Conservation (phyloP, 2,888 invertebrate species). For the Lacanobia wlatinum region DNA sequence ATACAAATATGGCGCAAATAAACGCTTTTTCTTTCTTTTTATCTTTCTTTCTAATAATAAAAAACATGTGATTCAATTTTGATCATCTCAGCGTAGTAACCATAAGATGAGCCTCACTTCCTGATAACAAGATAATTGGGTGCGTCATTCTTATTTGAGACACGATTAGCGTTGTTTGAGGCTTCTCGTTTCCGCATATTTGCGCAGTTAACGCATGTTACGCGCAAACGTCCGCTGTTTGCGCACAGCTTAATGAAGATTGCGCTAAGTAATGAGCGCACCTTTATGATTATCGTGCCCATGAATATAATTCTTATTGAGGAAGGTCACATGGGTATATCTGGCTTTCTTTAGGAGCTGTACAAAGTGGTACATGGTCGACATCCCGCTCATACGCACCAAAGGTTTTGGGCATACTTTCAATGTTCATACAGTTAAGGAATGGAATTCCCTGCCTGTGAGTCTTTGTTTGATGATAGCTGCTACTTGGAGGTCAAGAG, state of each 20-base stretch:
- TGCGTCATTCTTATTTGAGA: slow-evolving; percentile 60
- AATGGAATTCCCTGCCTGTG: no score
- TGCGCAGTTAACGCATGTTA: slow-evolving; percentile 68
- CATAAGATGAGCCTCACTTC: slow-evolving; percentile 18
- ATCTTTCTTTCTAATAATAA: no score
- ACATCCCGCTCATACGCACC: no score
- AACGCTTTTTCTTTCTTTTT: no score
- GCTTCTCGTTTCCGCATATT: slow-evolving; percentile 71
- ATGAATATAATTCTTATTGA: slow-evolving; percentile 23
- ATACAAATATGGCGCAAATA: no score
- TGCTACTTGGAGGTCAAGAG: no score
- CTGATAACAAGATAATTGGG: slow-evolving; percentile 40
- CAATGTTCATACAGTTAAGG: no score
- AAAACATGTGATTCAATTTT: neutral
- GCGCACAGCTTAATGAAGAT: slow-evolving; percentile 44
- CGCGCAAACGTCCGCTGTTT: slow-evolving; percentile 59
- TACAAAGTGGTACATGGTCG: no score
- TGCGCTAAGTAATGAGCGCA: slow-evolving; percentile 54
- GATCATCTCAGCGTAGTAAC: neutral
- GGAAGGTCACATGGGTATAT: slow-evolving; percentile 3
- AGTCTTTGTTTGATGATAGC: no score
- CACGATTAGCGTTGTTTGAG: slow-evolving; percentile 65
- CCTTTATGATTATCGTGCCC: slow-evolving; percentile 37
- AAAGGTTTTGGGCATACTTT: no score
- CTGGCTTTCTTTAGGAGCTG: neutral